phyloP scores from a whole-genome alignment of 1,140 invertebrate species.

The Gonioctena quinquepunctata region DNA sequence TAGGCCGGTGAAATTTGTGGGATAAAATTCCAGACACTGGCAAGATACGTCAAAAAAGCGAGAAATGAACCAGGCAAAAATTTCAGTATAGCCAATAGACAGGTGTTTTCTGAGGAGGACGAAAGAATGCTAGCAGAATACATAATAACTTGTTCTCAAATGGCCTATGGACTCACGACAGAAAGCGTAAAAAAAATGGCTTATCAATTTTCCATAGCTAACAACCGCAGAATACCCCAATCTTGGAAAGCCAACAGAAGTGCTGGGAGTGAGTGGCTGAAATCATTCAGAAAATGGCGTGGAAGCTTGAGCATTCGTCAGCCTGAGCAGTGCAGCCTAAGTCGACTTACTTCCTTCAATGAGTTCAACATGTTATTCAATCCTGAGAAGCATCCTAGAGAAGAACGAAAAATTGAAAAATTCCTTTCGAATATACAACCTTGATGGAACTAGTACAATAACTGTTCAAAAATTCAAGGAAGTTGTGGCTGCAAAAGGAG shows the following conservation, averaged over 20 bases:
- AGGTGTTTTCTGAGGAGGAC: neutral
- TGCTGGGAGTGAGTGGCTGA: neutral
- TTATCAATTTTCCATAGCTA: neutral
- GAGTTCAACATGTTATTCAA: neutral
- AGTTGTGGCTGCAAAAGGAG: conserved; percentile 3
- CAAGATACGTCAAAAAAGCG: neutral
- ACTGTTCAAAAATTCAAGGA: neutral
- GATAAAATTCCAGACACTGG: neutral
- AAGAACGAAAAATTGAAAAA: neutral
- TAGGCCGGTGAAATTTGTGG: neutral
- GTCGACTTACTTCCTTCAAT: neutral
- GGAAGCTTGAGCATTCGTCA: neutral
- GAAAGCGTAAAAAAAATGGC: neutral
- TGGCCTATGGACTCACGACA: neutral
- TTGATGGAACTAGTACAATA: neutral
- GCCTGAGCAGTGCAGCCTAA: neutral
- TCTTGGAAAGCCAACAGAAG: neutral
- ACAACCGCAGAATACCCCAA: neutral
- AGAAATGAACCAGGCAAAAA: neutral
- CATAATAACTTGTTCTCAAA: neutral
- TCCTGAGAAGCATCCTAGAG: neutral
- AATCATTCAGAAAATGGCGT: neutral
- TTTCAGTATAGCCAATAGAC: neutral
- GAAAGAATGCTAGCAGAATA: neutral
- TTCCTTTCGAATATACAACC: neutral